These are phyloP conservation scores for Orgyia antiqua DNA, from an alignment of 2,888 invertebrate genomes.

Conservation along the genomic window DNA sequence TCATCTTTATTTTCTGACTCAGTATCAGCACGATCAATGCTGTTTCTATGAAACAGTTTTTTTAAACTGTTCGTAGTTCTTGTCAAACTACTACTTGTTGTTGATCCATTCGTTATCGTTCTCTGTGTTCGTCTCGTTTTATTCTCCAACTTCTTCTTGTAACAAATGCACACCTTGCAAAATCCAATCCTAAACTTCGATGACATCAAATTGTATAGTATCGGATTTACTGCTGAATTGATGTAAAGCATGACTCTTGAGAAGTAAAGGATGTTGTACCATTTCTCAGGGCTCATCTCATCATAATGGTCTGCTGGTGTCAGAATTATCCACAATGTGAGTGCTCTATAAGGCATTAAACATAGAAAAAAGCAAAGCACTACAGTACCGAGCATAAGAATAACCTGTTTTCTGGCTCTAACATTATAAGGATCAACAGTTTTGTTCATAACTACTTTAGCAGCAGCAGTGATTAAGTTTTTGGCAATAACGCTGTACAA, in stretches of 20 bases:
- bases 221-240: slow-evolving; percentile 94
- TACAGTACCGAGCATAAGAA: slow-evolving; percentile 91
- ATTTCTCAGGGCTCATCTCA: slow-evolving; percentile 85
- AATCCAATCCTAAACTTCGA: slow-evolving; percentile 93
- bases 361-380: slow-evolving; percentile 93
- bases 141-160: slow-evolving; percentile 56
- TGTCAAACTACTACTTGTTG: slow-evolving; percentile 79
- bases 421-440: slow-evolving; percentile 84
- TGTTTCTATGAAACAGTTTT: slow-evolving; percentile 65
- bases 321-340: slow-evolving; percentile 90
- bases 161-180: slow-evolving; percentile 81
- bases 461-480: slow-evolving; percentile 85
- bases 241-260: slow-evolving; percentile 92
- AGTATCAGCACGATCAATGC: slow-evolving; percentile 57
- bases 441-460: slow-evolving; percentile 83
- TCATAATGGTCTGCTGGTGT: slow-evolving; percentile 83
- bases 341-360: slow-evolving; percentile 89
- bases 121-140: slow-evolving; percentile 62
- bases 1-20: slow-evolving; percentile 52
- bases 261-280: slow-evolving; percentile 90
- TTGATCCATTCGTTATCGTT: slow-evolving; percentile 80
- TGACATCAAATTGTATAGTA: slow-evolving; percentile 95
- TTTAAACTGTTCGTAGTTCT: slow-evolving; percentile 78
- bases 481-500: slow-evolving; percentile 91
- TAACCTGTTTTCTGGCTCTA: slow-evolving; percentile 88